These are phyloP conservation scores for Brachionus rubens DNA, from an alignment of 1,140 invertebrate species.

Conservation along the genomic window DNA sequence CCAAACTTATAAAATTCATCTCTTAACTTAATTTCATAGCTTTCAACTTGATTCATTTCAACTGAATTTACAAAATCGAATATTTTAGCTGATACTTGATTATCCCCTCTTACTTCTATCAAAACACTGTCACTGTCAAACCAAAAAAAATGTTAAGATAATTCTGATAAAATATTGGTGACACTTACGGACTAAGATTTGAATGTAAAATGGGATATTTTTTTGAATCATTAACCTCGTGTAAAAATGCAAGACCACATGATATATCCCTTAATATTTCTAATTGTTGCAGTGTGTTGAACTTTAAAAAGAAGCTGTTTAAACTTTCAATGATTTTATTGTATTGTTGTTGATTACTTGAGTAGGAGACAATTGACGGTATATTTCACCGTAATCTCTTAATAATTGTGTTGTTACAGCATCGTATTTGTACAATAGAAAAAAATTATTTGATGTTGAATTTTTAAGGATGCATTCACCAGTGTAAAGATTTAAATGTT, in stretches of 20 bases:
- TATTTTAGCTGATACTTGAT: conserved; percentile 40
- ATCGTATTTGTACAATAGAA: conserved; percentile 12
- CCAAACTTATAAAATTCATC: conserved; percentile 45
- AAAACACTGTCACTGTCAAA: conserved; percentile 4
- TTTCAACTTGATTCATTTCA: conserved; percentile 17
- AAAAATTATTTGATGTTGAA: background rate
- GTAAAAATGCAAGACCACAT: conserved; percentile 27
- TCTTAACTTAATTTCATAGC: background rate
- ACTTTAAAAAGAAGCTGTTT: background rate
- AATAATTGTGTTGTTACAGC: background rate
- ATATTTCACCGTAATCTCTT: conserved; percentile 6
- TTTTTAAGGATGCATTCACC: conserved; percentile 9
- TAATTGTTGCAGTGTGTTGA: conserved; percentile 15
- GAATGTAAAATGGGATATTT: conserved; percentile 19
- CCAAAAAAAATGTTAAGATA: background rate
- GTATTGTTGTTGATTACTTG: background rate
- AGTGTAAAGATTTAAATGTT: conserved; percentile 42
- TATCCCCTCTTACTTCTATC: background rate
- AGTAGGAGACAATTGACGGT: background rate
- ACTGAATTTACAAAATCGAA: conserved; percentile 34
- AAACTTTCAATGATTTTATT: background rate
- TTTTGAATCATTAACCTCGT: background rate
- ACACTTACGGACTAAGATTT: conserved; percentile 13
- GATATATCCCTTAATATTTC: conserved; percentile 28
- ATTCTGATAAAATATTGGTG: background rate